Conservation (phyloP, 92 coral and sea anemone species). For the Epizoanthus ramosus region DNA sequence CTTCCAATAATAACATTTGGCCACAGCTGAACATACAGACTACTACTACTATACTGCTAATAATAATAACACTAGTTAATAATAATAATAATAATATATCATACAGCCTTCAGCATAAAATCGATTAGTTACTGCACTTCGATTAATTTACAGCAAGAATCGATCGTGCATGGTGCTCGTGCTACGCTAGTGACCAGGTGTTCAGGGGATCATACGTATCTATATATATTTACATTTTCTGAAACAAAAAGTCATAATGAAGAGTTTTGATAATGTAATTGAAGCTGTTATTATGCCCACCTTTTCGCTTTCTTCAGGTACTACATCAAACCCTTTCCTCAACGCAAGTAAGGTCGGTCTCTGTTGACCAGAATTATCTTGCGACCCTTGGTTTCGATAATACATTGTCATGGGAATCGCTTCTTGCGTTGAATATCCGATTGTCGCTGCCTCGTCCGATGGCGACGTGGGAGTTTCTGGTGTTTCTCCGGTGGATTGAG, state of each 20-base stretch:
- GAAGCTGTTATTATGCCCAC: background rate
- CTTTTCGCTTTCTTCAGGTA: constrained; percentile 28
- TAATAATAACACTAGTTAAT: too few species aligned
- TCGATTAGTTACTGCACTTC: too few species aligned
- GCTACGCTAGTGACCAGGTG: too few species aligned
- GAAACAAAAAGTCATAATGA: background rate
- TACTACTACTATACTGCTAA: too few species aligned
- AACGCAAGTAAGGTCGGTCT: constrained; percentile 89
- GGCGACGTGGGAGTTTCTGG: constrained; percentile 63
- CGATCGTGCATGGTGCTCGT: too few species aligned
- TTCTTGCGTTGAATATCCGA: constrained; percentile 86
- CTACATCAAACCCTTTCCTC: constrained; percentile 78
- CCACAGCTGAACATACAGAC: too few species aligned
- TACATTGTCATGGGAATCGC: constrained; percentile 97
- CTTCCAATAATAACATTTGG: too few species aligned
- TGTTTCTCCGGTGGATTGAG: background rate
- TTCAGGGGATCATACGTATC: too few species aligned
- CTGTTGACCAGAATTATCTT: constrained; percentile 63
- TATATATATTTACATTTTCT: too few species aligned
- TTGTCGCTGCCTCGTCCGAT: constrained; percentile 61
- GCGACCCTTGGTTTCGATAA: constrained; percentile 80
- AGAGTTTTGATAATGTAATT: constrained; percentile 1
- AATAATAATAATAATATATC: too few species aligned
- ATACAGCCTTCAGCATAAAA: too few species aligned
- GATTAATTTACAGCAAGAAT: too few species aligned